Conservation (phyloP, 2,113 vertebrate genomes). For the Megalops atlanticus region DNA sequence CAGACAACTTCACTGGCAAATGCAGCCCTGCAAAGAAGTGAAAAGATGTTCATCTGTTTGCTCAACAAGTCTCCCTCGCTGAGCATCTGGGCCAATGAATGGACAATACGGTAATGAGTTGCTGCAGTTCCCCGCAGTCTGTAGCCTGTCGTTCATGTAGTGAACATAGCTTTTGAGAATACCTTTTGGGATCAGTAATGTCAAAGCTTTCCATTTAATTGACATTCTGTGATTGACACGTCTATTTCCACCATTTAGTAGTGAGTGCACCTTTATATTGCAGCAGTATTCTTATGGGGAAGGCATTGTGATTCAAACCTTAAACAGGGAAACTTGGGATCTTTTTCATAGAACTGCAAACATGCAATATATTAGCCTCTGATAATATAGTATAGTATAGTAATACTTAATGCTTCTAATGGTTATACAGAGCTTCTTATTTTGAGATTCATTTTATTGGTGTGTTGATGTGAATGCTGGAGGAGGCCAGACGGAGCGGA, state of each 20-base stretch:
- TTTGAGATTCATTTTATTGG: not conserved
- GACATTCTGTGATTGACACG: too few species aligned
- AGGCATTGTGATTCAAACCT: not conserved
- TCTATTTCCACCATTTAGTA: not conserved
- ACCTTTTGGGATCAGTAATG: not conserved
- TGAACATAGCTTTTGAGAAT: not conserved
- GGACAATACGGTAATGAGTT: not conserved
- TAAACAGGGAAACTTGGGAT: not conserved
- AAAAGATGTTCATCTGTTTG: not conserved
- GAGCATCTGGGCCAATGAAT: not conserved
- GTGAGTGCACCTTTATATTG: not conserved
- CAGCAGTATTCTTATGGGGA: not conserved
- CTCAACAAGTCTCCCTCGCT: not conserved
- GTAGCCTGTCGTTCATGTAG: not conserved
- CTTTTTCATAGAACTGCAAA: too few species aligned
- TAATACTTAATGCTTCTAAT: too few species aligned
- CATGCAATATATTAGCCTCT: too few species aligned
- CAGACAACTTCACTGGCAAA: too few species aligned
- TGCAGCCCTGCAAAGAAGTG: too few species aligned
- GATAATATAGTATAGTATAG: too few species aligned
- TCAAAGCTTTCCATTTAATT: not conserved
- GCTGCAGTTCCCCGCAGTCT: not conserved
- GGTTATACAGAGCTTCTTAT: not conserved
- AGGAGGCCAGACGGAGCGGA: constrained; percentile 22
- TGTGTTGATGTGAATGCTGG: constrained; percentile 17